Evolutionary conservation across 92 coral and sea anemone genomes (phyloP).

Genomic region (Porites divaricata): DNA sequence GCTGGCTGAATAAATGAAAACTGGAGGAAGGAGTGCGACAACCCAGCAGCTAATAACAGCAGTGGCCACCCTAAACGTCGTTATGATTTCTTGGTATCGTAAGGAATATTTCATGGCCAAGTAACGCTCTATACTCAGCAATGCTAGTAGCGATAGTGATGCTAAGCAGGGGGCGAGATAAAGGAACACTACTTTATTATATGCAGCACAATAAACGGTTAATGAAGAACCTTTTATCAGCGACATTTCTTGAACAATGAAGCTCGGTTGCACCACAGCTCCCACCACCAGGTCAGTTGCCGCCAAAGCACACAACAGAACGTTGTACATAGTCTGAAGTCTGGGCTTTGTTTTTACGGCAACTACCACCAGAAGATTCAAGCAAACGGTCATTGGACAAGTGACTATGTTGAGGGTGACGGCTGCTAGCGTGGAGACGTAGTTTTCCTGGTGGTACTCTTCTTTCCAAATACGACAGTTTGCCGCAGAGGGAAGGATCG

Average conservation of each 20-base stretch:
- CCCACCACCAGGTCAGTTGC: conserved; percentile 21
- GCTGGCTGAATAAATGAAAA: not conserved
- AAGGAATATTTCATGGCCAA: conserved; percentile 12
- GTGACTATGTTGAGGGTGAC: conserved; percentile 1
- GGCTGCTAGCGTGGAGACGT: conserved; percentile 6
- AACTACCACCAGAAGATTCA: conserved; percentile 21
- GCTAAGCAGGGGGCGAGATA: not conserved
- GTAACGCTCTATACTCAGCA: conserved; percentile 4
- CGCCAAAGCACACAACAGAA: conserved; percentile 24
- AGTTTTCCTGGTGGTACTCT: conserved; percentile 2
- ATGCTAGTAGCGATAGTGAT: conserved; percentile 2
- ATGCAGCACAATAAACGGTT: not conserved
- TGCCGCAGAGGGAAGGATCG: not conserved
- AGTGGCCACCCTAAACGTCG: not conserved
- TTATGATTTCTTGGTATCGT: not conserved
- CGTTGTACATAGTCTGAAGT: conserved; percentile 28
- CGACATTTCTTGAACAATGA: conserved; percentile 2
- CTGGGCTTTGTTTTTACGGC: conserved; percentile 4
- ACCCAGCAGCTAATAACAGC: conserved; percentile 2
- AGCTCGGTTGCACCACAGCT: conserved; percentile 14
- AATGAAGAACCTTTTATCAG: not conserved
- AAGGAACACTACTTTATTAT: not conserved
- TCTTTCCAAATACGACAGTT: conserved; percentile 9
- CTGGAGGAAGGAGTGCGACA: not conserved
- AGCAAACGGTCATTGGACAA: not conserved